These are phyloP conservation scores for Heptranchias perlo DNA, from an alignment of 2,113 vertebrate species.

Conservation along the genomic window DNA sequence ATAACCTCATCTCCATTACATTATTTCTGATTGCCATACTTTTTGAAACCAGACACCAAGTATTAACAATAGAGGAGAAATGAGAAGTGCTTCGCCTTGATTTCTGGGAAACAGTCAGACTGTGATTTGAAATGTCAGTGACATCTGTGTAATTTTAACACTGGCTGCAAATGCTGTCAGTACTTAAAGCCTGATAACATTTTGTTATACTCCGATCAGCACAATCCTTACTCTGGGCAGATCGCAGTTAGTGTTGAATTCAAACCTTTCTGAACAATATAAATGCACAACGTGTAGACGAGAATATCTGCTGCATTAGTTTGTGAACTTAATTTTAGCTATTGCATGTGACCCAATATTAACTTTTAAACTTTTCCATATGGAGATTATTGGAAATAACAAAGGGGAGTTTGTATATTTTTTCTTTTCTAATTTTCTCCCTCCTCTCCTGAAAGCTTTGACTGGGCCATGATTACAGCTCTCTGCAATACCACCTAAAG, in stretches of 20 bases:
- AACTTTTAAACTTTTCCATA: neutral
- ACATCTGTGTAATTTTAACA: neutral
- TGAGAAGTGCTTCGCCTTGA: neutral
- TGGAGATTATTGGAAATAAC: neutral
- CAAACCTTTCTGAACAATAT: neutral
- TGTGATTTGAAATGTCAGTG: neutral
- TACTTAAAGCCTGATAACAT: neutral
- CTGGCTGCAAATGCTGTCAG: neutral
- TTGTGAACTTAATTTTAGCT: neutral
- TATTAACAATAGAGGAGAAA: neutral
- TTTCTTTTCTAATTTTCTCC: neutral
- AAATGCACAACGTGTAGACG: neutral
- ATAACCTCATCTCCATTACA: neutral
- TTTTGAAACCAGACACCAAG: slow-evolving; percentile 13
- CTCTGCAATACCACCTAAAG: neutral
- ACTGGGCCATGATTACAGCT: neutral
- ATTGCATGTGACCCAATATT: neutral
- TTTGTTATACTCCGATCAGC: no score
- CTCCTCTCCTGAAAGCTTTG: neutral
- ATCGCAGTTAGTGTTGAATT: neutral
- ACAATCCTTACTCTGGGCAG: neutral
- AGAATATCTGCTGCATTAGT: neutral
- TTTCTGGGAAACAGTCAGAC: neutral
- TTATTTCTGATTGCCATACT: neutral
- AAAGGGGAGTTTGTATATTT: neutral